Conservation (phyloP, 2,113 vertebrate species). For the Myotis davidii region DNA sequence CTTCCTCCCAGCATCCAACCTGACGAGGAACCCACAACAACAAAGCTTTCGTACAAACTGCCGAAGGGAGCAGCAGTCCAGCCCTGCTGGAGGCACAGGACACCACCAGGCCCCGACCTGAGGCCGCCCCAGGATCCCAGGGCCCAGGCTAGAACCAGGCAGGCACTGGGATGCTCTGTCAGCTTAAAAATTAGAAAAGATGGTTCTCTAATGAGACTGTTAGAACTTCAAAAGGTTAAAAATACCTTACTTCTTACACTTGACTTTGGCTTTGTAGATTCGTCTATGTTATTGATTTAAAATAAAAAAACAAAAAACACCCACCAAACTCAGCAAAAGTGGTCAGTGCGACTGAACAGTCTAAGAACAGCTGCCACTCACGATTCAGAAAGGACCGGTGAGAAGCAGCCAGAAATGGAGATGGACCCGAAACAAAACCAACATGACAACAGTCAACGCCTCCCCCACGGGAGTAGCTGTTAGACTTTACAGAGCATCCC, state of each 20-base stretch:
- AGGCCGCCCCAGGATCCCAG: background rate
- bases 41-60: background rate
- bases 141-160: fast-evolving
- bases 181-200: background rate
- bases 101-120: slow-evolving; percentile 5
- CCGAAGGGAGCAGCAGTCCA: background rate
- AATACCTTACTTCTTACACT: background rate
- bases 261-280: background rate
- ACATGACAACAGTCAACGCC: background rate
- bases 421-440: background rate
- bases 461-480: background rate
- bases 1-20: background rate
- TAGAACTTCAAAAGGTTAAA: background rate
- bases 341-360: background rate
- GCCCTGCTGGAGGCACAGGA: slow-evolving; percentile 18
- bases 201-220: background rate
- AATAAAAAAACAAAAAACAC: background rate
- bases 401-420: background rate
- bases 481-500: background rate
- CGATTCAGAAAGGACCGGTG: background rate
- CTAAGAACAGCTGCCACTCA: background rate
- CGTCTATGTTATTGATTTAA: background rate
- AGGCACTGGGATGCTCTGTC: background rate
- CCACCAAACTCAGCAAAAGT: background rate
- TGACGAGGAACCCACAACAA: background rate